These are phyloP conservation scores for Ericerus pela DNA, from an alignment of 1,140 invertebrate species.

Conservation along the genomic window DNA sequence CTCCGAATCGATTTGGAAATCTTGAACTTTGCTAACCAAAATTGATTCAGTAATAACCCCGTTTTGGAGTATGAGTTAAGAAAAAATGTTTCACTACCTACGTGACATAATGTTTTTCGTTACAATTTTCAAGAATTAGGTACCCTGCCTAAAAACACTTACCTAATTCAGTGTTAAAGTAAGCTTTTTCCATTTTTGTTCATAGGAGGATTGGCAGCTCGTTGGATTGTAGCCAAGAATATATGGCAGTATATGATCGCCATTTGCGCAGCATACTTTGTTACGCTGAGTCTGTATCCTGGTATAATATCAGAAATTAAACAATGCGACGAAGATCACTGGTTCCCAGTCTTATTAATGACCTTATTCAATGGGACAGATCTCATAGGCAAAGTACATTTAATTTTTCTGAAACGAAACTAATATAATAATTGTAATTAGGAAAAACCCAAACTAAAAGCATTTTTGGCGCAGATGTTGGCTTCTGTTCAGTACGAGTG, in stretches of 20 bases:
- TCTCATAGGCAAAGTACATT: slow-evolving; percentile 60
- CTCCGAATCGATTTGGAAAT: too few relatives aligned
- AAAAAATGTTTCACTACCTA: too few relatives aligned
- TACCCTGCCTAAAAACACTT: neutral
- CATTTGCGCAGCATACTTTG: slow-evolving; percentile 71
- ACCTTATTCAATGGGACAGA: slow-evolving; percentile 72
- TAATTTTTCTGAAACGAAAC: neutral
- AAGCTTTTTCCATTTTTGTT: slow-evolving; percentile 19
- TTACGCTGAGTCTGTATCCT: slow-evolving; percentile 74
- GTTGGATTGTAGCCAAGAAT: slow-evolving; percentile 58
- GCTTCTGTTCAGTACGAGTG: slow-evolving; percentile 64
- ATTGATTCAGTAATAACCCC: too few relatives aligned
- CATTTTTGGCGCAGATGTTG: slow-evolving; percentile 59
- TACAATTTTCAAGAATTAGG: too few relatives aligned
- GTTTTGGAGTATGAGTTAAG: too few relatives aligned
- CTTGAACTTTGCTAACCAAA: too few relatives aligned
- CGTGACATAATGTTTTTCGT: too few relatives aligned
- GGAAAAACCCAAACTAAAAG: too few relatives aligned
- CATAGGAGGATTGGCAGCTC: slow-evolving; percentile 47
- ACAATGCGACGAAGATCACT: slow-evolving; percentile 61
- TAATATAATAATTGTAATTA: too few relatives aligned
- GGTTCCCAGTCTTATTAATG: slow-evolving; percentile 87
- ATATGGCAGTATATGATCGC: slow-evolving; percentile 81
- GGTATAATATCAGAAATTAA: slow-evolving; percentile 76
- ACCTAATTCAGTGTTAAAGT: neutral